Percentiles rank a stretch among this genome's conserved stretches.
Evolutionary conservation across 2,888 invertebrate genomes (phyloP).

Genomic region (Agrochola macilenta): DNA sequence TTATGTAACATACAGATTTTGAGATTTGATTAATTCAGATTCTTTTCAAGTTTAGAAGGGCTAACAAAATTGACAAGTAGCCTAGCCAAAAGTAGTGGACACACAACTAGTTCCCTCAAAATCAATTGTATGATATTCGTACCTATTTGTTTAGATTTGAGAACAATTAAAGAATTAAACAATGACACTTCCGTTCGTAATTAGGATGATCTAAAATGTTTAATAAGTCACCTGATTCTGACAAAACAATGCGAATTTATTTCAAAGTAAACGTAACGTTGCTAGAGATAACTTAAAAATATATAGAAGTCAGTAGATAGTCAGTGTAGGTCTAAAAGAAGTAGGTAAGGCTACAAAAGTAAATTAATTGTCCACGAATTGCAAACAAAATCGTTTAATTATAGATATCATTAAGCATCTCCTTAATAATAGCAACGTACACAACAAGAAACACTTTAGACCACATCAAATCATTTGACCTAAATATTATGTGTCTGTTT

Average conservation of each 20-base stretch:
- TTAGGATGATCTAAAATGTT: not conserved
- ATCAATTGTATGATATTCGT: not conserved
- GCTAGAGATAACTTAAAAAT: not conserved
- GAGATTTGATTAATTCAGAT: not conserved
- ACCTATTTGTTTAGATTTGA: constrained; percentile 1
- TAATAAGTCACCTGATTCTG: not conserved
- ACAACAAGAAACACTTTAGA: constrained; percentile 69
- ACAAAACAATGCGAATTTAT: not conserved
- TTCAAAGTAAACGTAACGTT: not conserved
- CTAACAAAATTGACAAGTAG: not conserved
- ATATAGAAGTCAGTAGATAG: too few relatives aligned
- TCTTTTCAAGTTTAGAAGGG: not conserved
- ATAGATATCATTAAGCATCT: constrained; percentile 40
- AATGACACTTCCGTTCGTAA: not conserved
- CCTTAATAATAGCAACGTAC: constrained; percentile 69
- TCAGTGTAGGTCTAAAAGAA: too few relatives aligned
- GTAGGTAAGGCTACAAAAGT: too few relatives aligned
- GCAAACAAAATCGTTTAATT: too few relatives aligned
- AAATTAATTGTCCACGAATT: too few relatives aligned
- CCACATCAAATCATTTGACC: constrained; percentile 75
- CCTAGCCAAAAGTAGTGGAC: not conserved
- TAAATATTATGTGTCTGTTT: constrained; percentile 69
- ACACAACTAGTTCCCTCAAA: not conserved
- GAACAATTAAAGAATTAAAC: not conserved
- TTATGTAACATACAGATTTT: not conserved